A percentile compares a stretch with the other conserved stretches of the same genome.
phyloP scores from a whole-genome alignment of 2,888 invertebrate species.

The Dione vanillae region DNA sequence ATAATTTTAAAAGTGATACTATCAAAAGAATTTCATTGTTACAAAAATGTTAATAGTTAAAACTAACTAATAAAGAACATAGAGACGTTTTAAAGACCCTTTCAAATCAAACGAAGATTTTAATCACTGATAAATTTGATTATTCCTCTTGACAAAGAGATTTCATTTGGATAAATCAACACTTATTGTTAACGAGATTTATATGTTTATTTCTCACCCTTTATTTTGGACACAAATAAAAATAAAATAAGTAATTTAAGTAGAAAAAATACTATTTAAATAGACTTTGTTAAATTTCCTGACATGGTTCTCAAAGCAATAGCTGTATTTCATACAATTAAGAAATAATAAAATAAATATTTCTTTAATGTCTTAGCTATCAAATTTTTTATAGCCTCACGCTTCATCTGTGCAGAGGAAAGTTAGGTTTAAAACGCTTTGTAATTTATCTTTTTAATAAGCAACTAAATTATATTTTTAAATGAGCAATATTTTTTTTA shows the following conservation, averaged over 20 bases:
- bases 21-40: background rate
- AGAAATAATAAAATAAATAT: no score
- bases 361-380: no score
- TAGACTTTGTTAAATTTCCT: no score
- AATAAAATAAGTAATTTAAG: background rate
- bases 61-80: slow-evolving; percentile 63
- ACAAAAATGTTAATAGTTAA: slow-evolving; percentile 35
- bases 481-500: no score
- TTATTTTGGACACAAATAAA: slow-evolving; percentile 42
- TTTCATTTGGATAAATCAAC: slow-evolving; percentile 82
- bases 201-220: slow-evolving; percentile 64
- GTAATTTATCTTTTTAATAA: no score
- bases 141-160: slow-evolving; percentile 77
- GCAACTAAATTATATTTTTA: no score
- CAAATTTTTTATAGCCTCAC: no score
- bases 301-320: no score
- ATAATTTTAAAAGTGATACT: background rate
- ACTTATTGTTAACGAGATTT: slow-evolving; percentile 74
- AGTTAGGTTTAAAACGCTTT: no score
- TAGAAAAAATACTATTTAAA: no score
- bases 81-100: slow-evolving; percentile 65
- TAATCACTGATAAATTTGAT: slow-evolving; percentile 82
- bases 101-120: slow-evolving; percentile 75
- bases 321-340: no score
- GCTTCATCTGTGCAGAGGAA: no score